phyloP scores from a whole-genome alignment of 2,888 invertebrate genomes.

The Clusia tigrina region DNA sequence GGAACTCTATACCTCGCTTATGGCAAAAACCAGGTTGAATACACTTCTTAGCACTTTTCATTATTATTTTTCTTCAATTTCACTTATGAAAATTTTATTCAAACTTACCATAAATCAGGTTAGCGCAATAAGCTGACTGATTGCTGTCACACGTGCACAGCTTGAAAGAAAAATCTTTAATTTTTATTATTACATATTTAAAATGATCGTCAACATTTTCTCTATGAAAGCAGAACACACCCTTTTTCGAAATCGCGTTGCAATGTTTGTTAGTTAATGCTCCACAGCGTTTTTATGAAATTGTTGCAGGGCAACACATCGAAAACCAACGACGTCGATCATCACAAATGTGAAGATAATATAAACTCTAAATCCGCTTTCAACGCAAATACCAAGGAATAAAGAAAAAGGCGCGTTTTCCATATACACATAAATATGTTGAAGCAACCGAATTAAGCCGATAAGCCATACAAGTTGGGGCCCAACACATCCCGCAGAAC shows the following conservation, averaged over 20 bases:
- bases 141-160: no score
- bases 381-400: no score
- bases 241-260: constrained; percentile 12
- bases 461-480: constrained; percentile 28
- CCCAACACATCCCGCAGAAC: no score
- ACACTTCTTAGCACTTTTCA: constrained; percentile 37
- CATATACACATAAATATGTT: not conserved
- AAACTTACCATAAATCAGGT: no score
- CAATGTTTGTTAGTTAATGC: no score
- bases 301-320: no score
- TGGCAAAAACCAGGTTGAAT: constrained; percentile 69
- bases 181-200: constrained; percentile 11
- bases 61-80: constrained; percentile 17
- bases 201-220: not conserved
- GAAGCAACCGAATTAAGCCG: constrained; percentile 6
- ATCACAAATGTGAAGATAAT: constrained; percentile 1
- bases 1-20: constrained; percentile 99
- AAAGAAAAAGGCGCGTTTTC: not conserved
- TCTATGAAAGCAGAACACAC: no score
- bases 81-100: no score
- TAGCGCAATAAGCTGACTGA: no score
- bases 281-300: no score
- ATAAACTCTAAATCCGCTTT: no score
- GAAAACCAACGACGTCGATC: not conserved
- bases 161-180: no score